phyloP scores from a whole-genome alignment of 35 echinoderm and acorn worm species.

The Apostichopus californicus region DNA sequence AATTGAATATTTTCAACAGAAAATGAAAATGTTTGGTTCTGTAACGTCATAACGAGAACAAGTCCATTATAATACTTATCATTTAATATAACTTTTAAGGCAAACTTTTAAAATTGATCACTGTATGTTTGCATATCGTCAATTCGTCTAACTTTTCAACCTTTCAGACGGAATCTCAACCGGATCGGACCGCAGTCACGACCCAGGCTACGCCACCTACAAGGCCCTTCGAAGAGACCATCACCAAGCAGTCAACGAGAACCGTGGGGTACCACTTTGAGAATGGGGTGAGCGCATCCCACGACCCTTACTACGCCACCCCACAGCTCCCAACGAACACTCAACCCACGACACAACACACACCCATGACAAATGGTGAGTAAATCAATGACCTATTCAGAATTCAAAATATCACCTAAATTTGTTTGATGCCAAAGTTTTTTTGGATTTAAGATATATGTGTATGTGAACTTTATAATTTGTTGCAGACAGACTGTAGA shows the following conservation, averaged over 20 bases:
- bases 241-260: conserved; percentile 52
- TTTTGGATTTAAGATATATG: no score
- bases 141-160: background rate
- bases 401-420: no score
- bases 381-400: background rate
- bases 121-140: no score
- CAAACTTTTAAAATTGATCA: no score
- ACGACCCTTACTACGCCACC: conserved; percentile 74
- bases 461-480: background rate
- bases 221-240: conserved; percentile 35
- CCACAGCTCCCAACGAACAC: conserved; percentile 60
- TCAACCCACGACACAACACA: conserved; percentile 77
- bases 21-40: no score
- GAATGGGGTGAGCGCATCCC: conserved; percentile 70
- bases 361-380: conserved; percentile 82
- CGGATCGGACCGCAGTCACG: conserved; percentile 49
- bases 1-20: no score
- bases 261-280: conserved; percentile 77
- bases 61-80: no score
- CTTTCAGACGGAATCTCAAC: conserved; percentile 27
- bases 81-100: no score
- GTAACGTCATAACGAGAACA: no score
- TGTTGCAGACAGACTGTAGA: background rate
- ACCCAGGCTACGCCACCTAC: conserved; percentile 59
- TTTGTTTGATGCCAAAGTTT: no score